Percentiles rank a stretch among this genome's conserved stretches.
These are phyloP conservation scores for Phymatocera aterrima DNA, from an alignment of 2,888 invertebrate genomes.

Conservation along the genomic window DNA sequence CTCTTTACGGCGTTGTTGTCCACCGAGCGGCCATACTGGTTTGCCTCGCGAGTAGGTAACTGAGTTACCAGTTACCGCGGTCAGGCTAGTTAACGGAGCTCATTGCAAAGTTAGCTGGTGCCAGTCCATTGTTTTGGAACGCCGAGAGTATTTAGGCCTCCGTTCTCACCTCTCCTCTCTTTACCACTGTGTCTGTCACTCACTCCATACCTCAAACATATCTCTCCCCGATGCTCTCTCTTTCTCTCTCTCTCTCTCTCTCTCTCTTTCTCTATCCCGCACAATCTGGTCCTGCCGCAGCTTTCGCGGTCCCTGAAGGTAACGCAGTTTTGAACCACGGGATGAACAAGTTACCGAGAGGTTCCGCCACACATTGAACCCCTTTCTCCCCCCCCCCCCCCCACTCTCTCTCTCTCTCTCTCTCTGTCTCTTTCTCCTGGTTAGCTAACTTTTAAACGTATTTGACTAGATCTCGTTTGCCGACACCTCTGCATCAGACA, in stretches of 20 bases:
- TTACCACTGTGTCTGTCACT: conserved; percentile 32
- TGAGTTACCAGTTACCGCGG: conserved; percentile 67
- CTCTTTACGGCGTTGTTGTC: conserved; percentile 25
- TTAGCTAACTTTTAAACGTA: conserved; percentile 67
- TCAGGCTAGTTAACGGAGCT: conserved; percentile 67
- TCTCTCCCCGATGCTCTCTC: background rate
- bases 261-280: conserved; percentile 34
- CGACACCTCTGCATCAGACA: conserved; percentile 43
- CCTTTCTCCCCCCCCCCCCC: conserved; percentile 26
- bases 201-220: conserved; percentile 19
- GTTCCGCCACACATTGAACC: conserved; percentile 45
- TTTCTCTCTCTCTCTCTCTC: background rate
- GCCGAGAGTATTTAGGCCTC: conserved; percentile 67
- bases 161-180: conserved; percentile 45
- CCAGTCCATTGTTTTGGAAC: conserved; percentile 67
- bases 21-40: conserved; percentile 33
- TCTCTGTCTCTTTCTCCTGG: conserved; percentile 32
- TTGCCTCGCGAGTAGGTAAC: conserved; percentile 56
- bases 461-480: conserved; percentile 66
- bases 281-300: conserved; percentile 45
- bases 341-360: conserved; percentile 65
- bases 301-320: conserved; percentile 51
- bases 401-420: conserved; percentile 23
- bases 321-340: conserved; percentile 62
- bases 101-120: conserved; percentile 65